phyloP scores from a whole-genome alignment of 2,888 invertebrate species.

The Papilio gigon region DNA sequence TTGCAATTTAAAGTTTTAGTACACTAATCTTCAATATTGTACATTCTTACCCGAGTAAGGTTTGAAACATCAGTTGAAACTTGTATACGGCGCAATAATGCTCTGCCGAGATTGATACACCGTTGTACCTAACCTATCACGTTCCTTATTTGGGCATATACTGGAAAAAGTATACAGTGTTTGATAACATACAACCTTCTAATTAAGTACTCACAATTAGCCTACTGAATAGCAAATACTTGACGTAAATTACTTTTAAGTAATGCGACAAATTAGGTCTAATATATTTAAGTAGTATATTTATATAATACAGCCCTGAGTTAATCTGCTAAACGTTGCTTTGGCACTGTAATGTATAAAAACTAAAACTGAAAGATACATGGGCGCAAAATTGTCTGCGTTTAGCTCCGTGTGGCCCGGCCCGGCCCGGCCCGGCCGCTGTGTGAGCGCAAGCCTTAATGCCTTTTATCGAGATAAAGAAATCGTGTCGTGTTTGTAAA shows the following conservation, averaged over 20 bases:
- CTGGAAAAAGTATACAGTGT: no score
- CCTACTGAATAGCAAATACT: background rate
- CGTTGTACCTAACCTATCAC: no score
- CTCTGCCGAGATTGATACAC: background rate
- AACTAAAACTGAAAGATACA: slow-evolving; percentile 73
- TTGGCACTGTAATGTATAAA: slow-evolving; percentile 71
- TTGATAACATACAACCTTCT: no score
- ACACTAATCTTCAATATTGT: background rate
- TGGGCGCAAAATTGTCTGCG: slow-evolving; percentile 66
- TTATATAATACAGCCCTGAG: slow-evolving; percentile 57
- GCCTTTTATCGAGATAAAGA: slow-evolving; percentile 54
- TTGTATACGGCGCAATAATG: background rate
- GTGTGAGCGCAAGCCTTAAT: slow-evolving; percentile 66
- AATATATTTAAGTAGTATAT: background rate
- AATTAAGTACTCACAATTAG: background rate
- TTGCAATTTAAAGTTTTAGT: slow-evolving; percentile 8
- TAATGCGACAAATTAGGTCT: no score
- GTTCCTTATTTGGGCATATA: no score
- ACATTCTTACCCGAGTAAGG: background rate
- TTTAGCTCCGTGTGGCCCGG: slow-evolving; percentile 58
- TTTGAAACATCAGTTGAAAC: background rate
- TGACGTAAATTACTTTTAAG: no score
- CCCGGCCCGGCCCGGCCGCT: slow-evolving; percentile 60
- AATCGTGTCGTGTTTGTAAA: slow-evolving; percentile 46
- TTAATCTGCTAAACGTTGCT: slow-evolving; percentile 57